A percentile compares a stretch with the other conserved stretches of the same genome.
These are phyloP conservation scores for Caenorhabditis sp. DNA, from an alignment of 2,888 invertebrate species.

Conservation along the genomic window DNA sequence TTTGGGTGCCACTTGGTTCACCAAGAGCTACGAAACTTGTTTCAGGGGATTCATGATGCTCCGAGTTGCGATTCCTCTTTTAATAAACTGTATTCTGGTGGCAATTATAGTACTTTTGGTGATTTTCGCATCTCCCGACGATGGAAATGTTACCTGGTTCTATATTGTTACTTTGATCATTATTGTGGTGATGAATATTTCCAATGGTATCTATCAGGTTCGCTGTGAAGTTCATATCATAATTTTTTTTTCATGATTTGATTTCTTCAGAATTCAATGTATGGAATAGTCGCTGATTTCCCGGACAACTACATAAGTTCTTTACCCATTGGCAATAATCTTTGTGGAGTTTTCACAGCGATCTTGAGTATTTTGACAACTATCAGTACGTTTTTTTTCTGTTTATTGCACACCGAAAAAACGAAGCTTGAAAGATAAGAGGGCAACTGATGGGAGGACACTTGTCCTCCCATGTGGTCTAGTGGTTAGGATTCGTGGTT, in stretches of 20 bases:
- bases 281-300: slow-evolving; percentile 92
- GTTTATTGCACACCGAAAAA: too few species aligned
- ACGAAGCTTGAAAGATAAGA: background rate
- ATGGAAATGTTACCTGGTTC: slow-evolving; percentile 71
- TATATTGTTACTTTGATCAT: slow-evolving; percentile 73
- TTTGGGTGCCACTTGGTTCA: background rate
- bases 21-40: background rate
- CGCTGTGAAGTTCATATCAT: too few species aligned
- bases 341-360: slow-evolving; percentile 70
- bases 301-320: slow-evolving; percentile 86
- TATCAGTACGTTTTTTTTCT: slow-evolving; percentile 53
- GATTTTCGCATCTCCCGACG: slow-evolving; percentile 71
- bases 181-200: slow-evolving; percentile 76
- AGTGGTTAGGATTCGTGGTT: background rate
- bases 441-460: background rate
- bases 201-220: slow-evolving; percentile 94
- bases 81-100: slow-evolving; percentile 70
- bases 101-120: slow-evolving; percentile 73
- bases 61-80: slow-evolving; percentile 78
- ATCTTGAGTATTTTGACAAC: slow-evolving; percentile 66
- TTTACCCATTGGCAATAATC: slow-evolving; percentile 79
- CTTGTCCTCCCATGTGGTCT: background rate
- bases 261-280: slow-evolving; percentile 92
- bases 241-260: too few species aligned
- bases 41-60: slow-evolving; percentile 83